These are phyloP conservation scores for Conger conger DNA, from an alignment of 2,113 vertebrate species.

Conservation along the genomic window DNA sequence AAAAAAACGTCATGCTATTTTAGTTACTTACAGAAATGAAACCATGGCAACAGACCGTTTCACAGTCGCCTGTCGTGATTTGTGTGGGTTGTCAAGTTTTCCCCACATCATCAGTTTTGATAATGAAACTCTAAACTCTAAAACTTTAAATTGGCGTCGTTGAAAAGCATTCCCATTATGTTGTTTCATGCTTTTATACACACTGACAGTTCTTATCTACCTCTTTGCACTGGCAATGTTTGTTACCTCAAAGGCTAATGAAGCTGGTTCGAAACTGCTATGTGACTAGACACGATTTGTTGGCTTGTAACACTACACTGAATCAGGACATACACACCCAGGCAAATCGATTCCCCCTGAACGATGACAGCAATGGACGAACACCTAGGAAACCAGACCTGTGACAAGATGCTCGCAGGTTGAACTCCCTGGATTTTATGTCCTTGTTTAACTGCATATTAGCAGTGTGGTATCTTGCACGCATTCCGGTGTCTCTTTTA, in stretches of 20 bases:
- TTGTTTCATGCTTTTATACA: too few relatives aligned
- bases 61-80: not conserved
- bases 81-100: not conserved
- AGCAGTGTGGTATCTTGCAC: too few relatives aligned
- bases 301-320: not conserved
- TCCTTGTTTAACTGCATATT: not conserved
- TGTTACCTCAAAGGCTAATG: too few relatives aligned
- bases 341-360: not conserved
- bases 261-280: too few relatives aligned
- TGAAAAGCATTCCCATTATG: not conserved
- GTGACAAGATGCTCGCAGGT: not conserved
- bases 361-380: not conserved
- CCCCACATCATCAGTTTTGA: not conserved
- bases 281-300: too few relatives aligned
- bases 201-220: not conserved
- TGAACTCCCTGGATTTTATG: not conserved
- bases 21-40: not conserved
- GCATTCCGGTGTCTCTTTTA: too few relatives aligned
- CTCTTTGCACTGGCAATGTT: too few relatives aligned
- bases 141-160: not conserved
- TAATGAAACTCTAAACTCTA: too few relatives aligned
- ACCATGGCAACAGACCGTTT: not conserved
- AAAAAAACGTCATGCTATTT: not conserved
- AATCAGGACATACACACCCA: not conserved
- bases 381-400: not conserved